Conservation (phyloP, 2,888 invertebrate genomes). For the Alloscopus bannaensis region DNA sequence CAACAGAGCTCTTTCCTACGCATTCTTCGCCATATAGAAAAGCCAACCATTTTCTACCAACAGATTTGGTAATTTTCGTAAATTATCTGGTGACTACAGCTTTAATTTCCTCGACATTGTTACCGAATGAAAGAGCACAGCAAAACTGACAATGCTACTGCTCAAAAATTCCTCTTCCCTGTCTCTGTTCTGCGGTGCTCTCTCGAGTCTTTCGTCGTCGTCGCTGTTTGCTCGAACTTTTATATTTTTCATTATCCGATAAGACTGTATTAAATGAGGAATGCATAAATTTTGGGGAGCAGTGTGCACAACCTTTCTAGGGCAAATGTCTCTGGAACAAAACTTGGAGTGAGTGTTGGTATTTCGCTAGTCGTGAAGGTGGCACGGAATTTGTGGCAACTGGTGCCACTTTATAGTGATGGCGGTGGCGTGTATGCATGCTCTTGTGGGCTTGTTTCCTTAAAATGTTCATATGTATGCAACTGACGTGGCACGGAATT, state of each 20-base stretch:
- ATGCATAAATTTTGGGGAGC: conserved; percentile 24
- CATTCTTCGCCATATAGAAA: too few relatives aligned
- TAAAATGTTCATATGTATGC: conserved; percentile 6
- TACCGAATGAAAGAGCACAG: not conserved
- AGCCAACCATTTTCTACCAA: too few relatives aligned
- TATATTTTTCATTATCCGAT: not conserved
- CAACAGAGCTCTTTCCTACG: too few relatives aligned
- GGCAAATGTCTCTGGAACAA: not conserved
- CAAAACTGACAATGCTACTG: not conserved
- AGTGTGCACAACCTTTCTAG: not conserved
- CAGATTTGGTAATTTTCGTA: conserved; percentile 1
- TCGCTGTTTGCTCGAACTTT: not conserved
- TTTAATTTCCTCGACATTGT: conserved; percentile 1
- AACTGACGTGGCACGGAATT: not conserved
- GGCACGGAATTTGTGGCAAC: too few relatives aligned
- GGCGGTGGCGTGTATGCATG: too few relatives aligned
- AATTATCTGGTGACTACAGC: not conserved
- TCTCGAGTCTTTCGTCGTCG: too few relatives aligned
- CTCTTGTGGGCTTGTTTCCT: too few relatives aligned
- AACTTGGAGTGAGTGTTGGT: too few relatives aligned
- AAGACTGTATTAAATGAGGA: conserved; percentile 25
- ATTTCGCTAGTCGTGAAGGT: too few relatives aligned
- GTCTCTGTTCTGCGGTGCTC: not conserved
- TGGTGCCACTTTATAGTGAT: too few relatives aligned
- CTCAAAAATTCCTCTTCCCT: not conserved